Percentiles rank a stretch among this genome's conserved stretches.
Evolutionary conservation across 2,888 invertebrate genomes (phyloP).

Genomic region (Pyrrhia umbra): DNA sequence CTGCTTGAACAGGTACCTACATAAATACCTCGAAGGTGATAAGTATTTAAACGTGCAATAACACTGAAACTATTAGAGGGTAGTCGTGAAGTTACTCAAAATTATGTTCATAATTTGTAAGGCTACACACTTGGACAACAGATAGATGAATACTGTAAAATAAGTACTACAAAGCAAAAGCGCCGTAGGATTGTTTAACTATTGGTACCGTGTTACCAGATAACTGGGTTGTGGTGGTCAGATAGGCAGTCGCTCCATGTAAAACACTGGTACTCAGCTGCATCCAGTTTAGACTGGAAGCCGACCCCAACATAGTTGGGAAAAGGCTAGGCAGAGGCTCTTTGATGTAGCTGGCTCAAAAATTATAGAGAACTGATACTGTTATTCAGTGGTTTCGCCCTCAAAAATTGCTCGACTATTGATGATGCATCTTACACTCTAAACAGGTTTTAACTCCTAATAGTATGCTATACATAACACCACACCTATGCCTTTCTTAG

Average conservation of each 20-base stretch:
- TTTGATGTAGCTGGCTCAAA: not conserved
- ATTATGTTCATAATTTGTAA: constrained; percentile 8
- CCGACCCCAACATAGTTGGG: too few species aligned
- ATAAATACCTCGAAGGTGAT: not conserved
- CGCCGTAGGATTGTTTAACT: not conserved
- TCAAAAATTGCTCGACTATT: not conserved
- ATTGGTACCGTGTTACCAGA: too few species aligned
- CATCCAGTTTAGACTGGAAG: too few species aligned
- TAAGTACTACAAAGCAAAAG: too few species aligned
- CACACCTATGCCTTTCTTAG: too few species aligned
- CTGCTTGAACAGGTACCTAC: too few species aligned
- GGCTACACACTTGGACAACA: not conserved
- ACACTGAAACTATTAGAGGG: constrained; percentile 31
- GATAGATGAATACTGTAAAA: not conserved
- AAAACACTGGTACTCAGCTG: too few species aligned
- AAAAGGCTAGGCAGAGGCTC: not conserved
- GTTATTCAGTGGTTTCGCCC: not conserved
- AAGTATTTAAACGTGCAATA: not conserved
- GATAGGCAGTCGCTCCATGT: too few species aligned
- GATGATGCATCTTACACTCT: not conserved
- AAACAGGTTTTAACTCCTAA: too few species aligned
- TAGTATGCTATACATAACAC: too few species aligned
- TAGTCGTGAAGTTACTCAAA: constrained; percentile 25
- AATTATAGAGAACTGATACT: not conserved
- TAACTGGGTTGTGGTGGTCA: too few species aligned